These are phyloP conservation scores for Patiria miniata DNA, from an alignment of 35 echinoderm and acorn worm genomes.

Conservation along the genomic window DNA sequence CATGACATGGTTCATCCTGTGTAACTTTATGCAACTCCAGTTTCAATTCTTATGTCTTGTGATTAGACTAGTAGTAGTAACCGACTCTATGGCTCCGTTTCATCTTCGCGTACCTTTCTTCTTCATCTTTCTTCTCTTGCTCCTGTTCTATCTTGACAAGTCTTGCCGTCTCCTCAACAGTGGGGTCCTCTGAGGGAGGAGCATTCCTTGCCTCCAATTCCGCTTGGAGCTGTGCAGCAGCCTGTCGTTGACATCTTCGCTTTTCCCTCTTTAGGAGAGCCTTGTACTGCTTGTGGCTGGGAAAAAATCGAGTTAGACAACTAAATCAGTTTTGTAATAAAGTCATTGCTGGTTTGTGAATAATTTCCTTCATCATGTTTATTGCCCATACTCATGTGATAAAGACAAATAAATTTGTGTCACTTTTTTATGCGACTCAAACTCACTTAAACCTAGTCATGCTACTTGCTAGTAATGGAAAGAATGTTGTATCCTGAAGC, in stretches of 20 bases:
- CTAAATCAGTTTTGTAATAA: no score
- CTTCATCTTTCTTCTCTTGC: neutral
- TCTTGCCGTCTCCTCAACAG: neutral
- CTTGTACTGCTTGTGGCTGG: conserved; percentile 36
- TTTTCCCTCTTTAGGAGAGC: conserved; percentile 35
- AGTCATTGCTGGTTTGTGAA: no score
- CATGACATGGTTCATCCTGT: no score
- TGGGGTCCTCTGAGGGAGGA: neutral
- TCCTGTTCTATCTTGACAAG: neutral
- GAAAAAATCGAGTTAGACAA: neutral
- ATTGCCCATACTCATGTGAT: no score
- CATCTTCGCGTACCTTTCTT: neutral
- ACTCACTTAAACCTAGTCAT: no score
- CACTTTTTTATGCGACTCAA: no score
- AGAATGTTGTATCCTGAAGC: no score
- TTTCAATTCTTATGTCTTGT: neutral
- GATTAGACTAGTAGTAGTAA: neutral
- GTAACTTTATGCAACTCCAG: neutral
- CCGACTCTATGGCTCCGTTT: neutral
- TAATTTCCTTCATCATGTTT: no score
- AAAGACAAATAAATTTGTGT: no score
- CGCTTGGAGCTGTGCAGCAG: neutral
- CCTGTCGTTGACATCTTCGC: conserved; percentile 23
- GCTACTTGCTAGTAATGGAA: no score
- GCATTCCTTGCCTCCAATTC: neutral